A percentile compares a stretch with the other conserved stretches of the same genome.
Evolutionary conservation across 2,888 invertebrate genomes (phyloP).

Genomic region (Panzeria rudis): DNA sequence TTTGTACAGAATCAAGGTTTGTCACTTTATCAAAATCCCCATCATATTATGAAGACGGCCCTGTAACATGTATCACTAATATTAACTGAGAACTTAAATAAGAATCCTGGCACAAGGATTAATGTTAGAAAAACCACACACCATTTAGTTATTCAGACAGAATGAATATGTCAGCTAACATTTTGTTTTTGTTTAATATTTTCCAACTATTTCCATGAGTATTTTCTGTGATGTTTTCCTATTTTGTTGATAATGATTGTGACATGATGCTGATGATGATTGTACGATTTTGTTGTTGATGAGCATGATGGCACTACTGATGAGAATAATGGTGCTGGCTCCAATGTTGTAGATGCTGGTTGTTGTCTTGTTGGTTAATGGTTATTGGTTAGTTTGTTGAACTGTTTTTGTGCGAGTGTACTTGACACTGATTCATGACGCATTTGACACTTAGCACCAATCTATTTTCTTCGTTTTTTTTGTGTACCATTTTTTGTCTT

Average conservation of each 20-base stretch:
- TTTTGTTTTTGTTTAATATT: conserved; percentile 47
- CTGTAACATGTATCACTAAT: conserved; percentile 28
- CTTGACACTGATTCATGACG: conserved; percentile 72
- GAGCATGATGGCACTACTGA: conserved; percentile 8
- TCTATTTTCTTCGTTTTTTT: conserved; percentile 51
- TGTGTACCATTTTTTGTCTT: neutral
- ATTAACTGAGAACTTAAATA: conserved; percentile 31
- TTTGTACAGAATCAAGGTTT: neutral
- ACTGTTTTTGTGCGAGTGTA: conserved; percentile 62
- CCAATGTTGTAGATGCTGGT: neutral
- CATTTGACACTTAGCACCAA: conserved; percentile 71
- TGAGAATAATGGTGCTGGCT: conserved; percentile 34
- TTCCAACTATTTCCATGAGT: neutral
- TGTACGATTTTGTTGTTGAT: conserved; percentile 21
- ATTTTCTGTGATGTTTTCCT: conserved; percentile 8
- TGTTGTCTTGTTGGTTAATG: conserved; percentile 44
- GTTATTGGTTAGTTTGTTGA: conserved; percentile 45
- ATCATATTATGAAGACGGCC: conserved; percentile 34
- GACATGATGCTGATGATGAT: conserved; percentile 33
- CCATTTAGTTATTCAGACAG: conserved; percentile 65
- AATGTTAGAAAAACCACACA: conserved; percentile 63
- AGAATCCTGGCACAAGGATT: conserved; percentile 59
- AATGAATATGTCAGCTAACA: conserved; percentile 66
- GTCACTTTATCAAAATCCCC: conserved; percentile 24
- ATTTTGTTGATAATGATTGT: conserved; percentile 38